Evolutionary conservation across 2,888 invertebrate genomes (phyloP), one percentile per base, ranked within the genome.

Genomic region (Synanthedon tipuliformis): DNA sequence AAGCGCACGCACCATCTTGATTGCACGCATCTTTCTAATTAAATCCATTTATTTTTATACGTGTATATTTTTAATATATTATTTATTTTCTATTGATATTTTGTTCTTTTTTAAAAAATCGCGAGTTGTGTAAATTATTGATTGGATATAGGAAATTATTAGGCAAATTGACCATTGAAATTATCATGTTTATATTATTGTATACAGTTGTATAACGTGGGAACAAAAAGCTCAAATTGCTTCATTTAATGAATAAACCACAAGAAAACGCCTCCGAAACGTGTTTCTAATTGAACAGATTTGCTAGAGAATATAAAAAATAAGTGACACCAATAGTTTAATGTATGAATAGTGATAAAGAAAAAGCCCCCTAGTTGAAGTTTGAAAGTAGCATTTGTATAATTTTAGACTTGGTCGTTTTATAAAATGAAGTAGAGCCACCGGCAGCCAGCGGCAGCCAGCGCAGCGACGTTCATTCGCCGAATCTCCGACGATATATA

Each of bases 321-420:
- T 73, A 71, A 78, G 73, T 66, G 72, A 85, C 83, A 85, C 82
- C 85, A 83, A 84, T 85, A 84, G 80, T 66, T 75, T 72, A 81
- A 51, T 49, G 48, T 81, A 76, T 68, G 75, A 59, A 69, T 81
- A 84, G 77, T 68, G 58, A 66, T 80, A 79, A 79, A 68, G 65
- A 67, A 70, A 75, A 70, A 75, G 69, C 69, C 74, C 72, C 70
- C 69, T 81, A 81, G 78, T 66, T 45, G 16, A 49, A 72, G 75
- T 71, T 77, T 82, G 63, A 73, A 71, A 67, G 75, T 85, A 85
- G 84, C 80, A 78, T 85, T 85, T 84, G 78, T 84, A 83, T 74
- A 72, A 77, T 76, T 56, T 54, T 81, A 84, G 78, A 78, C 61
- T 68, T 68, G 65, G 73, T 77, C 79, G 70, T 83, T 83, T 82